phyloP scores from a whole-genome alignment of 2,113 vertebrate species.

The Zootoca vivipara region DNA sequence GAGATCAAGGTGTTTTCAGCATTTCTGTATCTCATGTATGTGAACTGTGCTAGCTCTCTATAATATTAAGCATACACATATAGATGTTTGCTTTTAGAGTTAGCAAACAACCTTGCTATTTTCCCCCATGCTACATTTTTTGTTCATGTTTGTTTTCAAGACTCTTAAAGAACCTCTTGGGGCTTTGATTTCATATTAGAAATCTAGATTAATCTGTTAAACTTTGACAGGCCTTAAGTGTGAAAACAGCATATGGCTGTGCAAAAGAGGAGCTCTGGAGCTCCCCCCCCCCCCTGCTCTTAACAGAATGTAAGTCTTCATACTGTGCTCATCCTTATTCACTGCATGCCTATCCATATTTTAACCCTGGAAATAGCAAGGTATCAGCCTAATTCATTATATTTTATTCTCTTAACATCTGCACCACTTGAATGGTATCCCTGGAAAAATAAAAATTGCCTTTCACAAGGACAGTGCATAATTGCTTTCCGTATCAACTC shows the following conservation, averaged over 20 bases:
- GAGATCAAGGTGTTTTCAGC: neutral
- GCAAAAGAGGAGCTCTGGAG: slow-evolving; percentile 59
- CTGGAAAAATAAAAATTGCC: slow-evolving; percentile 59
- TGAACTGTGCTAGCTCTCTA: neutral
- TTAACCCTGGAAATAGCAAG: slow-evolving; percentile 66
- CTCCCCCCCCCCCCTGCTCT: slow-evolving; percentile 41
- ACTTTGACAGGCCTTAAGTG: slow-evolving; percentile 53
- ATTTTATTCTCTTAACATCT: slow-evolving; percentile 65
- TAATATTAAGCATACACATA: neutral
- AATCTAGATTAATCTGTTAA: slow-evolving; percentile 70
- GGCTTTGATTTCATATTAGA: slow-evolving; percentile 57
- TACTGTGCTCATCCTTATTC: slow-evolving; percentile 59
- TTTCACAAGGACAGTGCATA: slow-evolving; percentile 55
- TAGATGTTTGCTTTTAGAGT: neutral
- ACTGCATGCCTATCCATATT: slow-evolving; percentile 57
- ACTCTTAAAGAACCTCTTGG: slow-evolving; percentile 38
- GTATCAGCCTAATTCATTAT: slow-evolving; percentile 61
- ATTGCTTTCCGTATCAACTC: slow-evolving; percentile 11
- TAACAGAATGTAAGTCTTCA: slow-evolving; percentile 55
- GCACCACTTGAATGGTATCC: slow-evolving; percentile 24
- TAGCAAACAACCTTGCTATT: neutral
- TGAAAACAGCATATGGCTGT: slow-evolving; percentile 66
- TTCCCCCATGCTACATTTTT: neutral
- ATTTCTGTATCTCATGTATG: neutral
- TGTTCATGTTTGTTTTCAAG: slow-evolving; percentile 32